phyloP scores from a whole-genome alignment of 2,113 vertebrate species.

The Dipodomys ordii region DNA sequence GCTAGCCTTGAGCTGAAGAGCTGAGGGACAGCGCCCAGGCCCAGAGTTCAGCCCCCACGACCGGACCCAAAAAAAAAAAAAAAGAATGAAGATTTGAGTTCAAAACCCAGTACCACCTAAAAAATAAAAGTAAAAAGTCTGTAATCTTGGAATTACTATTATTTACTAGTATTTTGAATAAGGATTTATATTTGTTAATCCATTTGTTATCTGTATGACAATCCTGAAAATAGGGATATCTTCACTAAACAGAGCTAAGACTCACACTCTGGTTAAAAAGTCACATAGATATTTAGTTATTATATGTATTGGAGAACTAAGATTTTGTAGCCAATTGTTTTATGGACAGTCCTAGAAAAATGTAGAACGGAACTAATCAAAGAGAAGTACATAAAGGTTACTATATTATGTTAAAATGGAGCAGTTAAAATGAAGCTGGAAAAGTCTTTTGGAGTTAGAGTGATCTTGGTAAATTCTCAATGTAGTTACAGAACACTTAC shows the following conservation, averaged over 20 bases:
- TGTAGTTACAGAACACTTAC: neutral
- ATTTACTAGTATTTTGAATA: neutral
- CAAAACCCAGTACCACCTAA: no score
- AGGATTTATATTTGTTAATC: neutral
- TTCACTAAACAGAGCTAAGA: neutral
- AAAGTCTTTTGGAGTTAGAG: neutral
- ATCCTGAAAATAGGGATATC: neutral
- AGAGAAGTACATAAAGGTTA: neutral
- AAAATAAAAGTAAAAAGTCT: neutral
- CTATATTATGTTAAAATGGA: neutral
- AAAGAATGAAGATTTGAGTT: no score
- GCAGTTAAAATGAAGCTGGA: neutral
- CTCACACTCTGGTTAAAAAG: neutral
- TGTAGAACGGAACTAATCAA: constrained; percentile 27
- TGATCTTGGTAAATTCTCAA: neutral
- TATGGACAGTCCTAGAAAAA: neutral
- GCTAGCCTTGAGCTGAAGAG: no score
- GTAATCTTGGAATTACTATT: neutral
- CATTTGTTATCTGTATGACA: neutral
- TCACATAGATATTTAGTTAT: neutral
- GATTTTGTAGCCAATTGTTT: constrained; percentile 28
- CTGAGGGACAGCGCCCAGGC: no score
- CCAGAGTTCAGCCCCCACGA: no score
- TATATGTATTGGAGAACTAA: neutral
- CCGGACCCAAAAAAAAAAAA: no score